A percentile compares a stretch with the other conserved stretches of the same genome.
phyloP scores from a whole-genome alignment of 2,888 invertebrate species.

The Thera obeliscata region DNA sequence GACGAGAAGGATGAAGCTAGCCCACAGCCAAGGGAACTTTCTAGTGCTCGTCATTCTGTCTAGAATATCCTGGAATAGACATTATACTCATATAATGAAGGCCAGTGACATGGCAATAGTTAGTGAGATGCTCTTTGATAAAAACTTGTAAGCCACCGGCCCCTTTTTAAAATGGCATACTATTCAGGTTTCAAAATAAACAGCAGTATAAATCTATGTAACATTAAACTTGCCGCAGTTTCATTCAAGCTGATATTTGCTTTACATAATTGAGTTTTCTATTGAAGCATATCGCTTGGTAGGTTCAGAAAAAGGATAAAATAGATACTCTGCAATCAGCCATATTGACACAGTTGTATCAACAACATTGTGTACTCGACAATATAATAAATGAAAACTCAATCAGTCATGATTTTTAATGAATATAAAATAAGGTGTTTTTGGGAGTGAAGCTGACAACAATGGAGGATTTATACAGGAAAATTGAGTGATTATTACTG shows the following conservation, averaged over 20 bases:
- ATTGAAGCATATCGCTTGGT: neutral
- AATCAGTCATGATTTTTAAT: neutral
- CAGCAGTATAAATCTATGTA: too few species aligned
- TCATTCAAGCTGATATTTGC: too few species aligned
- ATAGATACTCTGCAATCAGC: neutral
- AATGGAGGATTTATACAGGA: slow-evolving; percentile 14
- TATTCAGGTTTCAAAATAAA: too few species aligned
- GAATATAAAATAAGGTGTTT: neutral
- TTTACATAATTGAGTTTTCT: neutral
- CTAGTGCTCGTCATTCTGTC: slow-evolving; percentile 83
- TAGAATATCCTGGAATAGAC: slow-evolving; percentile 73
- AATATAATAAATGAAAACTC: neutral
- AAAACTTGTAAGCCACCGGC: too few species aligned
- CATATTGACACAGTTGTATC: slow-evolving; percentile 3
- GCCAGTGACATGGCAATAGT: neutral
- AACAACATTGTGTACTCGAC: neutral
- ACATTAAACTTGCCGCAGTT: neutral
- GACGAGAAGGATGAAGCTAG: slow-evolving; percentile 85
- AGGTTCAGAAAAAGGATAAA: neutral
- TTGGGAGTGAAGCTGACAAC: neutral
- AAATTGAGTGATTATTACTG: slow-evolving; percentile 3
- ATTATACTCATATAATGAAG: neutral
- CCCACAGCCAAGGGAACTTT: slow-evolving; percentile 88
- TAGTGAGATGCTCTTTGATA: too few species aligned
- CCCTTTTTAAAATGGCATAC: too few species aligned